A percentile compares a stretch with the other conserved stretches of the same genome.
Evolutionary conservation across 2,113 vertebrate genomes (phyloP).

Genomic region (Pseudorhombus dupliciocellatus): DNA sequence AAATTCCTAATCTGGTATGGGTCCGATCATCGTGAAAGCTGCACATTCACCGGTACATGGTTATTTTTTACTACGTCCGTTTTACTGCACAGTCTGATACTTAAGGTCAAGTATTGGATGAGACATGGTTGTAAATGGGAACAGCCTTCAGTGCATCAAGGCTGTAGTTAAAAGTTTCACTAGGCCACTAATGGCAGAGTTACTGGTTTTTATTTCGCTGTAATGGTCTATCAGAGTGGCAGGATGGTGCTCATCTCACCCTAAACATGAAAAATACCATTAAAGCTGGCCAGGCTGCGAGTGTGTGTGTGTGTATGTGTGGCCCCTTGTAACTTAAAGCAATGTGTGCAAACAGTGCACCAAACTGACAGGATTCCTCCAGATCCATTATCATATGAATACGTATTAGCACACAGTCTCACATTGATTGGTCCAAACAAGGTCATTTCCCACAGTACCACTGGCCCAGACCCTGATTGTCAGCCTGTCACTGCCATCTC

Average conservation of each 20-base stretch:
- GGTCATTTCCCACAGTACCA: constrained; percentile 74
- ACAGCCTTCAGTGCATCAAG: constrained; percentile 12
- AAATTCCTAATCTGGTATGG: neutral
- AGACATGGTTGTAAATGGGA: constrained; percentile 26
- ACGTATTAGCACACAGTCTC: constrained; percentile 54
- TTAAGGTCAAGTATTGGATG: constrained; percentile 10
- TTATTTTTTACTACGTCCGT: neutral
- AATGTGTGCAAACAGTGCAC: constrained; percentile 48
- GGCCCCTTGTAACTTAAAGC: constrained; percentile 23
- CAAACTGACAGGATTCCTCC: constrained; percentile 58
- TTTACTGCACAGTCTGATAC: constrained; percentile 1
- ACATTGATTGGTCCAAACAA: constrained; percentile 66
- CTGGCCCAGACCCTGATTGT: constrained; percentile 49
- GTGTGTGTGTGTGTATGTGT: constrained; percentile 12
- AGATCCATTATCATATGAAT: constrained; percentile 77
- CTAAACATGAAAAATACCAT: constrained; percentile 39
- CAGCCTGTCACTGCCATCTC: constrained; percentile 49
- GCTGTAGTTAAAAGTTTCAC: constrained; percentile 25
- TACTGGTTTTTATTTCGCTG: constrained; percentile 37
- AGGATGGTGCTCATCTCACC: constrained; percentile 23
- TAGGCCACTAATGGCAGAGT: constrained; percentile 48
- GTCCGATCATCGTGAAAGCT: too few relatives aligned
- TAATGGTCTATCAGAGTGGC: constrained; percentile 50
- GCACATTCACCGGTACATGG: too few relatives aligned
- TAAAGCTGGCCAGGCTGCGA: constrained; percentile 17